Base-by-base conservation (phyloP, 2,888 invertebrate genomes). In the Sarcophaga caerulescens region DNA sequence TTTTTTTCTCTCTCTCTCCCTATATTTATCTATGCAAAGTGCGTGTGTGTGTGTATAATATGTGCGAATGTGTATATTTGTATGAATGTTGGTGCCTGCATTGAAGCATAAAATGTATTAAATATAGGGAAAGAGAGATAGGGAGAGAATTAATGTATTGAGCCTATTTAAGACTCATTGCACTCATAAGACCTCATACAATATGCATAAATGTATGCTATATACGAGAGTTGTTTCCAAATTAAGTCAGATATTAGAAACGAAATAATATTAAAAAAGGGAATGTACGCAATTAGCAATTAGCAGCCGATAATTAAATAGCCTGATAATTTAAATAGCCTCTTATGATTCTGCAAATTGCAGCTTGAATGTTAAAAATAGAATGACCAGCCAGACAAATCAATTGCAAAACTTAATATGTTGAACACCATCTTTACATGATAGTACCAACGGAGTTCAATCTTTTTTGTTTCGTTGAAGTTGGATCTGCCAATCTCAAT, bases 41-140 rank as follows among this genome's bases (percentile, higher is more conserved):
- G 25, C 25, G n/a, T 59, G 71, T 59, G 44, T 59, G 63, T 62
- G 60, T 8, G 14, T 62, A 3, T 59, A 8, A 59, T 68, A 14
- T 60, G 17, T 65, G 77, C 35, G 52, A 35, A 47, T 59, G 59
- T 57, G 57, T 8, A 19, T 63, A 10, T 66, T 17, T 52, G 17
- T 19, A 21, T 62, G 45, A 44, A 6, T 69, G 63, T 66, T 57
- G 21, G 47, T 35, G 10, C 70, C 57, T 70, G 69, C 65, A 76
- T 59, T 65, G 76, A 79, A 70, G 74, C 69, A 52, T 47, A 75
- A 80, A 75, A 84, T 84, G 66, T 84, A 80, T 84, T 80, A 84
- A 84, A 35, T 70, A 70, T 71, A 80, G 75, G 10, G 70, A 60
- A n/a, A 60, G 66, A 60, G 45, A 60, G 17, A 17, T 14, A 52